Conservation (phyloP, 2,113 vertebrate genomes). For the Petroica traversi region DNA sequence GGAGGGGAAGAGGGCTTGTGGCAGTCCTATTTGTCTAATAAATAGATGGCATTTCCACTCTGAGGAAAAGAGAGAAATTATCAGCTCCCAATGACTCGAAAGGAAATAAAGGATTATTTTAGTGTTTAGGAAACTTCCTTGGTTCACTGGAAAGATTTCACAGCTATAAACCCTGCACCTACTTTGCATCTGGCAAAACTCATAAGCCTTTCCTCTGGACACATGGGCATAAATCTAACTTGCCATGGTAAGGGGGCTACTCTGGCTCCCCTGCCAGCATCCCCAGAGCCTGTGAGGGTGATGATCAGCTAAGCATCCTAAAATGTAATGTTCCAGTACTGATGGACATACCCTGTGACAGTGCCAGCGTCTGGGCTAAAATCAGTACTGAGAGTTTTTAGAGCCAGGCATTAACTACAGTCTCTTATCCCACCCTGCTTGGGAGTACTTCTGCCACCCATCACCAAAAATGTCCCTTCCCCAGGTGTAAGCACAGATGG, state of each 20-base stretch:
- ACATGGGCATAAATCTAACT: neutral
- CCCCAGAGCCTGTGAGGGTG: rapidly evolving
- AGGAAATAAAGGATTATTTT: neutral
- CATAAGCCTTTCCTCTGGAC: neutral
- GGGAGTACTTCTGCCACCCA: no score
- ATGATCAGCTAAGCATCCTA: neutral
- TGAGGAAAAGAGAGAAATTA: neutral
- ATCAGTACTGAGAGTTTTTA: neutral
- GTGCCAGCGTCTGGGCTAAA: neutral
- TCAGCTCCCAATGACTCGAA: neutral
- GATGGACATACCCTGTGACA: neutral
- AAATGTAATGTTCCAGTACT: neutral
- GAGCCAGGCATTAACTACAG: neutral
- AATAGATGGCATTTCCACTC: neutral
- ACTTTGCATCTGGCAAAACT: neutral
- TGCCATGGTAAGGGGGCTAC: neutral
- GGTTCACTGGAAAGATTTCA: neutral
- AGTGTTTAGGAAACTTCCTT: neutral
- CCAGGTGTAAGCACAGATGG: neutral
- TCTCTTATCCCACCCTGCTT: neutral
- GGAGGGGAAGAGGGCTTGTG: neutral
- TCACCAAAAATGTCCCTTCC: neutral
- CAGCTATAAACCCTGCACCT: neutral
- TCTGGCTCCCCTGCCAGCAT: neutral
- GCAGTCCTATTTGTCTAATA: neutral